Conservation (phyloP, 2,113 vertebrate genomes). For the Otolemur garnettii region DNA sequence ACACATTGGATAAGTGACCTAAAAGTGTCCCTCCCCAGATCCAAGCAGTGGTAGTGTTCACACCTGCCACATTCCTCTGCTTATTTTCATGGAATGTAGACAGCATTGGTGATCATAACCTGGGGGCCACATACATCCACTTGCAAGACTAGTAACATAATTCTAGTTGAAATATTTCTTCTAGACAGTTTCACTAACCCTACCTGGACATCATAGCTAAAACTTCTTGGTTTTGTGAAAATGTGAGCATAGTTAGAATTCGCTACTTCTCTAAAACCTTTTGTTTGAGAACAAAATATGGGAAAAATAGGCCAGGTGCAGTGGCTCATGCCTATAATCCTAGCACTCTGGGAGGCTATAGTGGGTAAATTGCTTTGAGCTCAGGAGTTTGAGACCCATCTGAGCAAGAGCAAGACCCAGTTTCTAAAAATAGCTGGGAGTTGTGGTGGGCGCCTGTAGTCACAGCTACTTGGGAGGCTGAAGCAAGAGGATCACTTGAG, state of each 20-base stretch:
- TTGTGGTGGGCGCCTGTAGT: no score
- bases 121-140: background rate
- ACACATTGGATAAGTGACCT: background rate
- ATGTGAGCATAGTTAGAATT: background rate
- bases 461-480: no score
- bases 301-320: background rate
- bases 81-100: background rate
- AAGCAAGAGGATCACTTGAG: no score
- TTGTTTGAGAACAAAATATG: background rate
- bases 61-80: no score
- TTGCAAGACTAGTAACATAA: background rate
- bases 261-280: background rate
- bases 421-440: no score
- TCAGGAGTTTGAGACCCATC: no score
- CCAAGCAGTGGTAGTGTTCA: background rate
- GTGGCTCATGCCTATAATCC: no score
- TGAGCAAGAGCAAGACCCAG: no score
- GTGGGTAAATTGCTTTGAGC: no score
- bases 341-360: no score
- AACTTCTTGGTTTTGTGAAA: background rate
- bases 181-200: background rate
- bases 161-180: background rate
- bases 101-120: background rate
- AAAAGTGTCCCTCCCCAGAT: background rate
- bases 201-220: background rate